A percentile compares a stretch with the other conserved stretches of the same genome.
phyloP scores from a whole-genome alignment of 1,140 invertebrate genomes.

The Drosophila bocki region DNA sequence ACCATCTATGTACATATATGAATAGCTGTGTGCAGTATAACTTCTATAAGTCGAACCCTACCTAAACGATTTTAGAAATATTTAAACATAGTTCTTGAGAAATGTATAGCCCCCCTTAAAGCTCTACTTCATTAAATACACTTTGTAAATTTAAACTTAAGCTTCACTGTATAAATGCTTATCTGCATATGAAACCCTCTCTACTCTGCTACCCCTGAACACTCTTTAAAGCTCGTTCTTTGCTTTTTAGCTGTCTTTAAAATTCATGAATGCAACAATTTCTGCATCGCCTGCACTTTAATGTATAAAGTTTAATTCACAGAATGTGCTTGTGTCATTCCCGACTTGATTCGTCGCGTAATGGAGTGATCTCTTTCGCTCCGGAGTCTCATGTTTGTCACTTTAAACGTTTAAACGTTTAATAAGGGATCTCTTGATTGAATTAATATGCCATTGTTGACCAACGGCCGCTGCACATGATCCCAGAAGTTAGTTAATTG shows the following conservation, averaged over 20 bases:
- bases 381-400: constrained; percentile 67
- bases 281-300: constrained; percentile 69
- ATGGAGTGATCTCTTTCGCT: constrained; percentile 35
- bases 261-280: constrained; percentile 70
- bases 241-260: constrained; percentile 49
- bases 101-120: no score
- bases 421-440: constrained; percentile 80
- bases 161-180: constrained; percentile 11
- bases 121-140: background rate
- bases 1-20: constrained; percentile 61
- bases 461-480: constrained; percentile 38
- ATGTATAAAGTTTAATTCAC: constrained; percentile 71
- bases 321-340: constrained; percentile 58
- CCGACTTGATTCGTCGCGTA: constrained; percentile 32
- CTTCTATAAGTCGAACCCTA: background rate
- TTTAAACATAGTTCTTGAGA: no score
- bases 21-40: constrained; percentile 46
- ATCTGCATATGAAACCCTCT: constrained; percentile 28
- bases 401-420: constrained; percentile 71
- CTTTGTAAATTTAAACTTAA: background rate
- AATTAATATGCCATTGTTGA: constrained; percentile 78
- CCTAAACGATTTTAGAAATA: background rate
- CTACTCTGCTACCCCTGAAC: constrained; percentile 39
- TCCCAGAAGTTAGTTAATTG: constrained; percentile 61
- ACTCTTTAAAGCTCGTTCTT: constrained; percentile 33